Conservation (phyloP, 1,140 invertebrate species). For the Anastatus disparis region DNA sequence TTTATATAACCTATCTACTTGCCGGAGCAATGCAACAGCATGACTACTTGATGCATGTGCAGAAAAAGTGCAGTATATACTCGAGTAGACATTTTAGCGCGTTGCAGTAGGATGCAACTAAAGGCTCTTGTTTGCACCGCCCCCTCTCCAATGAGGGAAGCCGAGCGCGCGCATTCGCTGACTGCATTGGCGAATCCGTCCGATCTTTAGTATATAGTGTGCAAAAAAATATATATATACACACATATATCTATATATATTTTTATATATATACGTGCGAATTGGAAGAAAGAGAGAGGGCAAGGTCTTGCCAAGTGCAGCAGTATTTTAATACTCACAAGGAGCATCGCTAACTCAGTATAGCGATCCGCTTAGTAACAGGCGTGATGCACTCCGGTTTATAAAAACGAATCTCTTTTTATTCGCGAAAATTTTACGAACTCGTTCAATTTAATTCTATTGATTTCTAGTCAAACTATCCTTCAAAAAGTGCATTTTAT, state of each 20-base stretch:
- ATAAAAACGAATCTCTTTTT: too few relatives aligned
- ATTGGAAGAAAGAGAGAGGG: too few relatives aligned
- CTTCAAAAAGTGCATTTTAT: too few relatives aligned
- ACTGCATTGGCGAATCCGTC: slow-evolving; percentile 33
- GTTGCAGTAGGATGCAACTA: slow-evolving; percentile 45
- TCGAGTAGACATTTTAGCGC: slow-evolving; percentile 15
- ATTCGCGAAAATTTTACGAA: too few relatives aligned
- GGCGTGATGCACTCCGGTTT: background rate
- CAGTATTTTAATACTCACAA: too few relatives aligned
- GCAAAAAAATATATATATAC: slow-evolving; percentile 32
- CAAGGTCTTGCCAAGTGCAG: slow-evolving; percentile 23
- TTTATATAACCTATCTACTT: too few relatives aligned
- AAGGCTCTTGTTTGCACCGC: slow-evolving; percentile 25
- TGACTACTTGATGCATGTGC: background rate
- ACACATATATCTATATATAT: too few relatives aligned
- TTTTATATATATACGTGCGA: too few relatives aligned
- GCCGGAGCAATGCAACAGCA: too few relatives aligned
- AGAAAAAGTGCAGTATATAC: slow-evolving; percentile 16
- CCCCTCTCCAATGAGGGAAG: slow-evolving; percentile 23
- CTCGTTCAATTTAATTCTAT: too few relatives aligned
- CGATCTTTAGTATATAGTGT: too few relatives aligned
- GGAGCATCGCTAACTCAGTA: background rate
- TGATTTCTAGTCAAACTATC: too few relatives aligned
- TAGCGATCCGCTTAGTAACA: background rate
- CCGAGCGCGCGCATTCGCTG: slow-evolving; percentile 19